Percentiles rank a stretch among this genome's conserved stretches.
Evolutionary conservation across 2,888 invertebrate genomes (phyloP).

Genomic region (Oscheius onirici): DNA sequence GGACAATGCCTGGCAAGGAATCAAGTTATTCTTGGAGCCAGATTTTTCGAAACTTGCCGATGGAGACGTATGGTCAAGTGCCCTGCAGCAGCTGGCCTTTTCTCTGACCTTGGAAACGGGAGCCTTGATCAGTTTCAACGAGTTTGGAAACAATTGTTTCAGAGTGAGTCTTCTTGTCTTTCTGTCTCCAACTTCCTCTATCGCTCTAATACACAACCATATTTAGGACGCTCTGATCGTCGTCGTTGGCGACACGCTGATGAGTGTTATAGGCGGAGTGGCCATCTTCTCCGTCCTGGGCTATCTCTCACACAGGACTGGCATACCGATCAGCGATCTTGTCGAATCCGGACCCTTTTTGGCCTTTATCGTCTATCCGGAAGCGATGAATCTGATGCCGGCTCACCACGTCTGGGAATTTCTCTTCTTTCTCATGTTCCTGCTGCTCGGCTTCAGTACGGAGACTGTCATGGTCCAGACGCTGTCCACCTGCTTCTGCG

Average conservation of each 20-base stretch:
- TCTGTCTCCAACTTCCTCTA: no score
- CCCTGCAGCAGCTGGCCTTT: conserved; percentile 64
- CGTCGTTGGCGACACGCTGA: conserved; percentile 57
- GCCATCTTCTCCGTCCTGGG: conserved; percentile 57
- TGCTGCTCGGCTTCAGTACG: conserved; percentile 70
- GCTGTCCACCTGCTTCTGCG: conserved; percentile 29
- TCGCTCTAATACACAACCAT: no score
- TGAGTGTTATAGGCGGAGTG: conserved; percentile 52
- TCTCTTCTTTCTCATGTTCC: conserved; percentile 73
- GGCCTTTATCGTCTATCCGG: conserved; percentile 73
- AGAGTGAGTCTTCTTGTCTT: no score
- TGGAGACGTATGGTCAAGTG: conserved; percentile 47
- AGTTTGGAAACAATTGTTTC: conserved; percentile 33
- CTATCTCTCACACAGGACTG: conserved; percentile 40
- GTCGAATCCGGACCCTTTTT: conserved; percentile 59
- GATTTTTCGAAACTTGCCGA: conserved; percentile 36
- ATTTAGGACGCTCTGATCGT: conserved; percentile 60
- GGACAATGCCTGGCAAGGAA: conserved; percentile 53
- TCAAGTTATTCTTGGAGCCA: conserved; percentile 41
- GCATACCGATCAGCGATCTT: conserved; percentile 32
- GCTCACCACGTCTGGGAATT: conserved; percentile 71
- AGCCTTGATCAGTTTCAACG: conserved; percentile 64
- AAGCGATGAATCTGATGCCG: conserved; percentile 72
- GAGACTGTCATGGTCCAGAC: conserved; percentile 40
- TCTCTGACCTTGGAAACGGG: conserved; percentile 64